Base-by-base conservation (phyloP, 1,140 invertebrate genomes). In the Brachionus rotundiformis region DNA sequence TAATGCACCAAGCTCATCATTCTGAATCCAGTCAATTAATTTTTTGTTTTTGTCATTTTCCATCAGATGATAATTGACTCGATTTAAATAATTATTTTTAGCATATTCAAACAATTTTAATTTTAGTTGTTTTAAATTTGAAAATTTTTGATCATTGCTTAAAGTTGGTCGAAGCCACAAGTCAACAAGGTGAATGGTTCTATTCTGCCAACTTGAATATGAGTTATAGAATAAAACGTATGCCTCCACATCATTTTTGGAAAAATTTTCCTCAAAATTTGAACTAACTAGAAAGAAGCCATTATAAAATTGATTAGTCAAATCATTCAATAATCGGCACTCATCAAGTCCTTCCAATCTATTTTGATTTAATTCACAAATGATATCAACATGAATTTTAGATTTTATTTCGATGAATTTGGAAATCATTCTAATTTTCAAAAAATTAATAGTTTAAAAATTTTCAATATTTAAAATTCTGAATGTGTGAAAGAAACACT, bases 201-300 rank as follows among this genome's bases (percentile, higher is more conserved):
- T 33, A 54, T 79, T 79, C 25, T 79, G 76, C 76, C 76, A 79
- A 23, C 16, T 54, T 23, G 76, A 79, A 23, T 79, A 79, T 27
- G 76, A 79, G 6, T 79, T 36, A 39, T 54, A 79, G 7, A 63
- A 59, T 36, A 79, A 25, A 19, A 79, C 76, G 29, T 54, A 63
- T 27, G 76, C 16, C 5, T 59, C 31, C 6, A 63, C 31, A n/a
- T 33, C 39, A 13, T 54, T 19, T 13, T n/a, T 59, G 16, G 10
- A 29, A 7, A 39, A 39, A 33, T 59, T 27, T 13, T 31, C 16
- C 8, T 16, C n/a, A 25, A 11, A 0, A 16, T 79, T 29, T 31
- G 31, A 29, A 33, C 49, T 4, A 5, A 25, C 7, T 13, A 19
- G 25, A 25, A 79, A 79, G 27, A 54, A 79, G 5, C 76, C 47